Conservation (phyloP, 1,140 invertebrate genomes). For the Psix sp. region DNA sequence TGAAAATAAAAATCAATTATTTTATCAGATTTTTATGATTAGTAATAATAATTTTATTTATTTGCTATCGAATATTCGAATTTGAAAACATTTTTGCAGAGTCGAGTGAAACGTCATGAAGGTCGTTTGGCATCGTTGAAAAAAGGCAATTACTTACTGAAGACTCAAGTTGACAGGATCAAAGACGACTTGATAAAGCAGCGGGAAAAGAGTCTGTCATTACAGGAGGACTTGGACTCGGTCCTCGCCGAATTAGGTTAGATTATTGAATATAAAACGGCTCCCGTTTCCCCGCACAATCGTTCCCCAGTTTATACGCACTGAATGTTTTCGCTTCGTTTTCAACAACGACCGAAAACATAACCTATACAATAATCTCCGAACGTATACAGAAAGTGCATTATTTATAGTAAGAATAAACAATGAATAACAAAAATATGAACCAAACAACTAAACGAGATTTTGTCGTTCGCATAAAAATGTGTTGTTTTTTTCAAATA, state of each 20-base stretch:
- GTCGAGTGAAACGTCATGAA: constrained; percentile 84
- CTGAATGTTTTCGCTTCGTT: constrained; percentile 20
- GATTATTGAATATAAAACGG: constrained; percentile 29
- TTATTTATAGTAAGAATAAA: constrained; percentile 18
- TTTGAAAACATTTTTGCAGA: constrained; percentile 73
- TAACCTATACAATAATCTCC: background rate
- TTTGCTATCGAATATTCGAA: no score
- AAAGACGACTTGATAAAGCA: constrained; percentile 90
- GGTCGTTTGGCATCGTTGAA: constrained; percentile 85
- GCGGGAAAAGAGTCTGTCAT: constrained; percentile 83
- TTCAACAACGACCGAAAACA: no score
- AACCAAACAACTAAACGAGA: constrained; percentile 14
- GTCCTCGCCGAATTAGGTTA: constrained; percentile 85
- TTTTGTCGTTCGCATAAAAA: constrained; percentile 19
- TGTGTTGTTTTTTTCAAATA: constrained; percentile 58
- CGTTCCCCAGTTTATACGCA: background rate
- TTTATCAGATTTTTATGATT: no score
- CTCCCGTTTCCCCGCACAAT: background rate
- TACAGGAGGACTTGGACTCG: constrained; percentile 90
- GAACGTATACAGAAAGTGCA: background rate
- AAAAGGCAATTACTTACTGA: constrained; percentile 90
- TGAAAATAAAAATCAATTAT: no score
- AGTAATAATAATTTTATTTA: no score
- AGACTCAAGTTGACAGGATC: constrained; percentile 89
- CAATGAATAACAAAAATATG: constrained; percentile 8